Conservation (phyloP, 64 coral and sea anemone genomes). For the Montipora sp. region DNA sequence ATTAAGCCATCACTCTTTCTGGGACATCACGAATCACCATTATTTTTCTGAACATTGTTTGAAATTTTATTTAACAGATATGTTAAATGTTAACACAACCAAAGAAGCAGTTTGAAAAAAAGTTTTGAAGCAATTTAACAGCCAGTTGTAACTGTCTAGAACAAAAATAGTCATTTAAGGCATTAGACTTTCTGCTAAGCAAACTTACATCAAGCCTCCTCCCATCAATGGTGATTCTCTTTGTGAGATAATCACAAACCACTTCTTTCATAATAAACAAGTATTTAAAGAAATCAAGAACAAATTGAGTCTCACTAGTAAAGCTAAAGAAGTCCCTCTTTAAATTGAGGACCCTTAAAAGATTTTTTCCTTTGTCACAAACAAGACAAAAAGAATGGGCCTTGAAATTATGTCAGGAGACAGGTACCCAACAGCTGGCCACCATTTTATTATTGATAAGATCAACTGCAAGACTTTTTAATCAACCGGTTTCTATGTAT, state of each 20-base stretch:
- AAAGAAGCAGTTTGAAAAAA: too few species aligned
- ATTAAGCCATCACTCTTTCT: too few species aligned
- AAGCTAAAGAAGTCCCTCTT: background rate
- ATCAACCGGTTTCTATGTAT: background rate
- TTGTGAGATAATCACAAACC: slow-evolving; percentile 56
- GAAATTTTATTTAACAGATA: too few species aligned
- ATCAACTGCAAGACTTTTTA: background rate
- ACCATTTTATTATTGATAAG: slow-evolving; percentile 10
- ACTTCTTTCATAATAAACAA: slow-evolving; percentile 52
- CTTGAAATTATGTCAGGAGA: slow-evolving; percentile 14
- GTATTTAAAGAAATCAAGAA: background rate
- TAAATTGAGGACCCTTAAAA: background rate
- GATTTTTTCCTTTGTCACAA: background rate
- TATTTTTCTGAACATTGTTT: too few species aligned
- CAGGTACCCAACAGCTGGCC: background rate
- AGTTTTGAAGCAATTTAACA: too few species aligned
- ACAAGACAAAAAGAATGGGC: slow-evolving; percentile 1
- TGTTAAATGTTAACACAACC: too few species aligned
- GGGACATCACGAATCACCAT: too few species aligned
- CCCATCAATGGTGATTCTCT: slow-evolving; percentile 56
- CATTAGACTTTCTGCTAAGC: background rate
- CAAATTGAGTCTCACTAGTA: background rate
- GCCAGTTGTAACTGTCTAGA: too few species aligned
- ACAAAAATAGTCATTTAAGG: too few species aligned
- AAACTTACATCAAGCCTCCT: slow-evolving; percentile 44